Percentiles rank a stretch among this genome's conserved stretches.
Conservation (phyloP, 2,113 vertebrate genomes). For the Malaclemys terrapin region DNA sequence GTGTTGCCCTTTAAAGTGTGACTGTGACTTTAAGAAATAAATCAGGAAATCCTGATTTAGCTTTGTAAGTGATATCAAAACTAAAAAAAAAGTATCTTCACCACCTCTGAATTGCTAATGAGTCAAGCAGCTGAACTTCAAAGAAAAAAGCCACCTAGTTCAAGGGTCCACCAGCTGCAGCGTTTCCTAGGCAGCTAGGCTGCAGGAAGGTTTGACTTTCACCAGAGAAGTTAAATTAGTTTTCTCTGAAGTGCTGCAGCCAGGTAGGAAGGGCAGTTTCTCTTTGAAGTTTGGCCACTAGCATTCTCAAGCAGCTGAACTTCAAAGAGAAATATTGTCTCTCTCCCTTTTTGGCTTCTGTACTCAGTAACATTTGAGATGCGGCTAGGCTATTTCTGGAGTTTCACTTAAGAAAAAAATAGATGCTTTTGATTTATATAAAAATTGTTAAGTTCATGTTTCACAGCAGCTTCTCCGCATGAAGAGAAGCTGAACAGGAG, state of each 20-base stretch:
- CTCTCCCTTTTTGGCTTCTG: constrained; percentile 30
- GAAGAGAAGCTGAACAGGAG: not conserved
- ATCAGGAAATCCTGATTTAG: not conserved
- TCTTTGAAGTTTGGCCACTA: constrained; percentile 71
- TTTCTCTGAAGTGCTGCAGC: constrained; percentile 55
- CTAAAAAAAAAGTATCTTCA: constrained; percentile 4
- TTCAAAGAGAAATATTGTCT: constrained; percentile 60
- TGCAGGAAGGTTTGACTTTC: constrained; percentile 47
- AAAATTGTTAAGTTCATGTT: not conserved
- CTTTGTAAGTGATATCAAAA: constrained; percentile 27
- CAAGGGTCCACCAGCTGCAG: constrained; percentile 40
- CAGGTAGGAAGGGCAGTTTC: constrained; percentile 52
- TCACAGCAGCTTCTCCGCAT: not conserved
- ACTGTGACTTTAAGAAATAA: not conserved
- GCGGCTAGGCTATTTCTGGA: not conserved
- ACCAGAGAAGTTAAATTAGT: constrained; percentile 55
- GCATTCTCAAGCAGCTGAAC: constrained; percentile 29
- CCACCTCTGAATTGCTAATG: constrained; percentile 61
- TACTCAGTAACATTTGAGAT: not conserved
- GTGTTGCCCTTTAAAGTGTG: not conserved
- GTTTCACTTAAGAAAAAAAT: not conserved
- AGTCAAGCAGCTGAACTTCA: constrained; percentile 50
- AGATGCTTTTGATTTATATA: not conserved
- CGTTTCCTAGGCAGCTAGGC: not conserved
- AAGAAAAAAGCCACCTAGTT: constrained; percentile 56